Evolutionary conservation across 2,113 vertebrate genomes (phyloP), one percentile per base, ranked within the genome.

Genomic region (Cricetomys ansorgei): DNA sequence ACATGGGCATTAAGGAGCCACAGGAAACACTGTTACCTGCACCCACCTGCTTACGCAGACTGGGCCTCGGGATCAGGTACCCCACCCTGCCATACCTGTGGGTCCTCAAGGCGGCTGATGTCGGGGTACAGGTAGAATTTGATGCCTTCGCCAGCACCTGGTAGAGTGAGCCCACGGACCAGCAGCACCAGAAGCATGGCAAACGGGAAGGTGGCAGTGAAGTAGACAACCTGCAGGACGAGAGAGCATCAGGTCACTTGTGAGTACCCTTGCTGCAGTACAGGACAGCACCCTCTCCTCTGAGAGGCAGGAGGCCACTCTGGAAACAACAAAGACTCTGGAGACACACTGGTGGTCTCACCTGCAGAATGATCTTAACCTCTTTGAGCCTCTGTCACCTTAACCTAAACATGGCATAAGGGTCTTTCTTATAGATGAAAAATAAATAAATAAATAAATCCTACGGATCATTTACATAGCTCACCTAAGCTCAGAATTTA

Each of bases 71-170:
- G 1, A 4, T 12, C 0, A 92, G 64, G 88, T 12, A 70, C 67
- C 69, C 92, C 0, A 0, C 85, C 87, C 91, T 0, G 0, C 45
- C 64, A 40, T 99, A 99, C 99, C 99, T 99, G 99, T 84, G 99
- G 99, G 95, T 99, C 99, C 94, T 98, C 98, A 43, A 99, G 98
- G 96, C 99, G 99, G 88, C 98, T 98, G 96, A 99, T 98, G 97
- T 99, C 95, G 0, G 99, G 99, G 98, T 99, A 99, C 97, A 99
- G 99, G 97, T 99, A 99, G 98, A 99, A 99, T 96, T 99, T 99
- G 98, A 99, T 99, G 98, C 99, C 99, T 93, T 99, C 99, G 31
- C 99, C 95, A n/a, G 99, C 99, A 7, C 99, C 99, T 2, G 99
- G 99, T 92, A 99, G 98, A n/a, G 99, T 99, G 96, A 99, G 99